phyloP scores from a whole-genome alignment of 1,140 invertebrate genomes.

The Caenorhabditis remanei region DNA sequence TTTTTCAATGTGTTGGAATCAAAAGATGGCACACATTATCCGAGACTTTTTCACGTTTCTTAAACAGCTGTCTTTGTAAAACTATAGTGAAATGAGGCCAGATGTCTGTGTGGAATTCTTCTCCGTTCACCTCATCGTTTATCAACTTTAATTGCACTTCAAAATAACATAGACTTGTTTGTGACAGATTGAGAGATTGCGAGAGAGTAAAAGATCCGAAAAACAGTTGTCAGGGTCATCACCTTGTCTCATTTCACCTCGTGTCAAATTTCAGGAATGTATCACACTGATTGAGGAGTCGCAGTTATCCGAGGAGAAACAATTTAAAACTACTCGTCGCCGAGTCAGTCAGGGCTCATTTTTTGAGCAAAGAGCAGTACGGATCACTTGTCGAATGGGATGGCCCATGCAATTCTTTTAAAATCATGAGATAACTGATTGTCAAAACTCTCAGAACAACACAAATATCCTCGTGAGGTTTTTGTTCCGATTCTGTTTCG shows the following conservation, averaged over 20 bases:
- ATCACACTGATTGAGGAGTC: constrained; percentile 22
- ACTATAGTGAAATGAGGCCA: constrained; percentile 31
- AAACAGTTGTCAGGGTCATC: constrained; percentile 49
- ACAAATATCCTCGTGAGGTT: constrained; percentile 3
- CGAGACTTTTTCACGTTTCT: constrained; percentile 7
- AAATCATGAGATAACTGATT: constrained; percentile 40
- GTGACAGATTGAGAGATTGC: not conserved
- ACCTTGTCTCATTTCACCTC: constrained; percentile 48
- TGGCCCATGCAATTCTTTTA: constrained; percentile 1
- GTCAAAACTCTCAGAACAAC: not conserved
- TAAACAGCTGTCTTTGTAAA: constrained; percentile 22
- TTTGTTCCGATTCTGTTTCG: constrained; percentile 2
- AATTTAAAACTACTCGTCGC: not conserved
- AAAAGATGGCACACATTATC: constrained; percentile 36
- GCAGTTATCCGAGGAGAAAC: not conserved
- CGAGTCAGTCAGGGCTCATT: constrained; percentile 24
- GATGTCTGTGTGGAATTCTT: constrained; percentile 20
- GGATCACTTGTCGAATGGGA: not conserved
- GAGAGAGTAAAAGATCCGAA: not conserved
- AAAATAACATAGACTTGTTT: constrained; percentile 45
- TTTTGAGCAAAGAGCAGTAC: constrained; percentile 49
- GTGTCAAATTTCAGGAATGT: constrained; percentile 46
- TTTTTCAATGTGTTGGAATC: not conserved
- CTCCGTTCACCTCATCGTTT: constrained; percentile 46
- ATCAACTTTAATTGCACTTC: constrained; percentile 53